phyloP scores from a whole-genome alignment of 2,888 invertebrate species.

The Hyposoter didymator region DNA sequence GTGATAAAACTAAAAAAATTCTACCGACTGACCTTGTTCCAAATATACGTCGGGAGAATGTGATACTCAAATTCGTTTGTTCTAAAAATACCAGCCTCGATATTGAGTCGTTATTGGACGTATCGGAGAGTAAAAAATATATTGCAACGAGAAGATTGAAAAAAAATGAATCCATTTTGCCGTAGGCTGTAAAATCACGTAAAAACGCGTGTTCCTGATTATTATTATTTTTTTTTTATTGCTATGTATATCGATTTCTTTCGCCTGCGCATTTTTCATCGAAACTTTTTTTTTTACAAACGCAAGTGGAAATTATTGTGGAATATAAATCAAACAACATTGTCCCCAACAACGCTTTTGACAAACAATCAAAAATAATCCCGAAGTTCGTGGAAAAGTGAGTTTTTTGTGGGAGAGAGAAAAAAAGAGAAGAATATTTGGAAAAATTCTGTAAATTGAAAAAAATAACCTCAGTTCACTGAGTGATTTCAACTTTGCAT shows the following conservation, averaged over 20 bases:
- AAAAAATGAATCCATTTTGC: background rate
- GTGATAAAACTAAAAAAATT: constrained; percentile 14
- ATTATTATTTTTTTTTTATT: background rate
- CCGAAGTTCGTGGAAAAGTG: too few species aligned
- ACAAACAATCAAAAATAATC: background rate
- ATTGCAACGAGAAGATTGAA: constrained; percentile 8
- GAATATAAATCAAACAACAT: background rate
- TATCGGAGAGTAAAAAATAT: background rate
- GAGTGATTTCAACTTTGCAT: background rate
- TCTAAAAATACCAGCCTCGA: background rate
- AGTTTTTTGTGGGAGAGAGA: too few species aligned
- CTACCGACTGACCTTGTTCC: constrained; percentile 10
- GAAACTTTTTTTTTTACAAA: background rate
- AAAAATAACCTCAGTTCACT: background rate
- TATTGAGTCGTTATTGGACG: constrained; percentile 6
- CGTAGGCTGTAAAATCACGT: background rate
- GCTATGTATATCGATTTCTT: background rate
- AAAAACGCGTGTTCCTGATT: background rate
- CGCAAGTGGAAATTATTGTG: background rate
- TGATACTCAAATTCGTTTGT: constrained; percentile 29
- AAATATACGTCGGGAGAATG: constrained; percentile 17
- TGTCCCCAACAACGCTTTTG: background rate
- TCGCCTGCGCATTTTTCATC: background rate
- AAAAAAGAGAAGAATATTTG: too few species aligned
- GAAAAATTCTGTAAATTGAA: too few species aligned